A percentile compares a stretch with the other conserved stretches of the same genome.
Evolutionary conservation across 2,888 invertebrate species (phyloP).

Genomic region (Lasioglossum marginatum): DNA sequence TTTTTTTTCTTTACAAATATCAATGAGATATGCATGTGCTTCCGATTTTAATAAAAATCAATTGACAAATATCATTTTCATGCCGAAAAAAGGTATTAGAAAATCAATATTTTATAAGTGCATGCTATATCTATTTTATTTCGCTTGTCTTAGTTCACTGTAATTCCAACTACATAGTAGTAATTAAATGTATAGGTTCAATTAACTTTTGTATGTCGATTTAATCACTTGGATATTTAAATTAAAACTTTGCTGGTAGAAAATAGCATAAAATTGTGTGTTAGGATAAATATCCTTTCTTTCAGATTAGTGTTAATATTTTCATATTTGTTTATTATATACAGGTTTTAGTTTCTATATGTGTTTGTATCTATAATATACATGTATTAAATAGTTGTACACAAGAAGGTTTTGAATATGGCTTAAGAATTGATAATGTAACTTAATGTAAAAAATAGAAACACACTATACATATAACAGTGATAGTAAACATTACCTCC

Average conservation of each 20-base stretch:
- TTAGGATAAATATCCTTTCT: background rate
- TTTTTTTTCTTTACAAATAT: background rate
- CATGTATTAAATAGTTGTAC: background rate
- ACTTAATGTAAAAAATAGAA: background rate
- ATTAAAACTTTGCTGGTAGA: background rate
- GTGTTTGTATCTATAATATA: background rate
- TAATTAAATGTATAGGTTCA: background rate
- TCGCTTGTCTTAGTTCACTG: background rate
- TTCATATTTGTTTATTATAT: background rate
- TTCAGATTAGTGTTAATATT: background rate
- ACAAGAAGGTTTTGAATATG: background rate
- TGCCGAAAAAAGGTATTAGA: background rate
- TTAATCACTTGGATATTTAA: background rate
- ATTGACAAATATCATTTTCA: background rate
- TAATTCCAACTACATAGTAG: background rate
- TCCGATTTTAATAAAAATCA: background rate
- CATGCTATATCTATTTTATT: background rate
- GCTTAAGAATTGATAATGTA: background rate
- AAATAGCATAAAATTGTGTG: background rate
- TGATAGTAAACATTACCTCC: conserved; percentile 88
- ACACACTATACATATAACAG: background rate
- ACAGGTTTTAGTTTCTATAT: background rate
- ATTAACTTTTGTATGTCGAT: background rate
- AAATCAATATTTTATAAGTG: background rate
- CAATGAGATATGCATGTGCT: background rate